Evolutionary conservation across 2,113 vertebrate species (phyloP).

Genomic region (Sprattus sprattus): DNA sequence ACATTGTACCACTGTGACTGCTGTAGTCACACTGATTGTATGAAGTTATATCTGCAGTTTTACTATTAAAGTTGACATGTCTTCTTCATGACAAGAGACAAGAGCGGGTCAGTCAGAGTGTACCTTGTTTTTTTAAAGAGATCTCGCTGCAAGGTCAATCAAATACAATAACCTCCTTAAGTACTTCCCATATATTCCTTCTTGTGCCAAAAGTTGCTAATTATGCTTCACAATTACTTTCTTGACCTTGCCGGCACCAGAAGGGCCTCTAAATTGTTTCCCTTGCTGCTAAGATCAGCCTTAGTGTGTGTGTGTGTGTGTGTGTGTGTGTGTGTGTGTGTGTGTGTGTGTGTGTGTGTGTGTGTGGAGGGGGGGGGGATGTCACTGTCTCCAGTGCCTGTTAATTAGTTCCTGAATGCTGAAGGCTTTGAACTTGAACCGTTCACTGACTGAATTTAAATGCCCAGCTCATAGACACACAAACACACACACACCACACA

Average conservation of each 20-base stretch:
- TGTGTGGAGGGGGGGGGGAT: neutral
- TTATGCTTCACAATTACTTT: neutral
- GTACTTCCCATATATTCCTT: neutral
- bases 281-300: neutral
- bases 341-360: constrained; percentile 15
- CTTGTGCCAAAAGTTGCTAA: constrained; percentile 8
- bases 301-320: constrained; percentile 14
- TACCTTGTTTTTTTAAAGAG: neutral
- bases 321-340: constrained; percentile 5
- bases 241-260: neutral
- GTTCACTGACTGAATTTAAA: neutral
- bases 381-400: constrained; percentile 28
- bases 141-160: neutral
- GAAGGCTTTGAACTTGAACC: constrained; percentile 24
- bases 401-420: constrained; percentile 31
- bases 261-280: neutral
- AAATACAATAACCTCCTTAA: neutral
- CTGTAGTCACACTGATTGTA: neutral
- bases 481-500: neutral
- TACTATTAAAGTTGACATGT: neutral
- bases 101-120: neutral
- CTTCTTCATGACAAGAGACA: neutral
- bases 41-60: neutral
- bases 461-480: constrained; percentile 17
- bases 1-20: neutral